Percentiles rank a stretch among this genome's conserved stretches.
These are phyloP conservation scores for Sminthopsis crassicaudata DNA, from an alignment of 2,113 vertebrate genomes.

Conservation along the genomic window DNA sequence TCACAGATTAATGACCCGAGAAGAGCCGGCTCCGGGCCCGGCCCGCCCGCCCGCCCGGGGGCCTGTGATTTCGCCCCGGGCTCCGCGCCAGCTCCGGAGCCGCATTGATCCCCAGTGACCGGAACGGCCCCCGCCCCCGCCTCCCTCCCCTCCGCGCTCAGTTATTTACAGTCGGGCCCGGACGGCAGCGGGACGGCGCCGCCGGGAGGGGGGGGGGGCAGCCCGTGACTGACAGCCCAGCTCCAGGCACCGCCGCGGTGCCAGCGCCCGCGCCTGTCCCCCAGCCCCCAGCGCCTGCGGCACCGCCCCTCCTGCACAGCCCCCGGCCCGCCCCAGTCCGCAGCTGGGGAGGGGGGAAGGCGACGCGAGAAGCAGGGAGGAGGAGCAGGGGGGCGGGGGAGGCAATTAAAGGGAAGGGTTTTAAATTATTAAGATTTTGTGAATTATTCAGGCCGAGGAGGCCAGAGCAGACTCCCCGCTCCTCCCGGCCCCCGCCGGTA, in stretches of 20 bases:
- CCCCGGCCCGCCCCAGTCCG: too few species aligned
- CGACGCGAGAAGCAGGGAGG: background rate
- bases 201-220: background rate
- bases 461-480: background rate
- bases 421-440: constrained; percentile 3
- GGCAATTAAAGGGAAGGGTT: background rate
- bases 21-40: background rate
- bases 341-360: background rate
- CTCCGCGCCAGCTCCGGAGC: background rate
- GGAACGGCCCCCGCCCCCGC: background rate
- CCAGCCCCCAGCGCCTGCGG: too few species aligned
- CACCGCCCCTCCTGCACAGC: too few species aligned
- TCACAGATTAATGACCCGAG: background rate
- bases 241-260: background rate
- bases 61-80: background rate
- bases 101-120: constrained; percentile 1
- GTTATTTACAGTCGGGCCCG: constrained; percentile 1
- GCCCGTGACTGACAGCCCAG: background rate
- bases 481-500: background rate
- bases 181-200: background rate
- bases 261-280: background rate
- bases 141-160: background rate
- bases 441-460: background rate
- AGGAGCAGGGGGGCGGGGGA: background rate
- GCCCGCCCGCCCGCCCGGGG: background rate